Base-by-base conservation (phyloP, 2,797 vertebrate species). In the Eurystomus glaucurus region DNA sequence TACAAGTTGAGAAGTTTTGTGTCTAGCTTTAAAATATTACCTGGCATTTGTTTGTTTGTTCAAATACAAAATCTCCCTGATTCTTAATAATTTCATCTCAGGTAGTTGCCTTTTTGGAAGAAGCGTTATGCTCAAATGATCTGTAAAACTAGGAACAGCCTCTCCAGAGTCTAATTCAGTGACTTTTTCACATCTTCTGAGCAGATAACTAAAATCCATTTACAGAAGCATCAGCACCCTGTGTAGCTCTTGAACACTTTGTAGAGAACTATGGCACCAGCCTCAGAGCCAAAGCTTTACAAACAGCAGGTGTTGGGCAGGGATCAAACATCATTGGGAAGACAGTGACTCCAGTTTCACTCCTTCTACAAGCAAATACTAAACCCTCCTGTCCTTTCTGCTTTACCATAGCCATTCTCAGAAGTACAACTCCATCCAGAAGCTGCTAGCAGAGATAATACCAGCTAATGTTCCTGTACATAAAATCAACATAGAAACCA, bases 201-300 rank as follows among this genome's bases (percentile, higher is more conserved):
- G 51, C 26, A 77, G 83, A 80, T 48, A 90, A 86, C 64, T 66
- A 20, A 84, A 93, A 90, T 10, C 72, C 55, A 64, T 88, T 92
- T 64, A 45, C 35, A 78, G 58, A 91, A 93, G 86, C 6, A 6
- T 19, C 62, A 74, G 81, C 17, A 54, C 4, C 6, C 74, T 35
- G 25, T 33, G 60, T 35, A 54, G 51, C 54, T 91, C 50, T 65
- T 35, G 29, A 95, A 85, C 22, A n/a, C 66, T 92, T 79, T 29
- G 14, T 23, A 35, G 43, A 85, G 31, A 79, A 16, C 23, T 68
- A 31, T 5, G 7, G 9, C n/a, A 78, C 23, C 46, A 76, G 45
- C 18, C 45, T n/a, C n/a, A 71, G 45, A 75, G 72, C 57, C 48
- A 82, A 69, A 74, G 68, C 35, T 91, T 43, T 48, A 28, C 0